Base-by-base conservation (phyloP, 2,888 invertebrate species). In the Agrenia bidenticulata region DNA sequence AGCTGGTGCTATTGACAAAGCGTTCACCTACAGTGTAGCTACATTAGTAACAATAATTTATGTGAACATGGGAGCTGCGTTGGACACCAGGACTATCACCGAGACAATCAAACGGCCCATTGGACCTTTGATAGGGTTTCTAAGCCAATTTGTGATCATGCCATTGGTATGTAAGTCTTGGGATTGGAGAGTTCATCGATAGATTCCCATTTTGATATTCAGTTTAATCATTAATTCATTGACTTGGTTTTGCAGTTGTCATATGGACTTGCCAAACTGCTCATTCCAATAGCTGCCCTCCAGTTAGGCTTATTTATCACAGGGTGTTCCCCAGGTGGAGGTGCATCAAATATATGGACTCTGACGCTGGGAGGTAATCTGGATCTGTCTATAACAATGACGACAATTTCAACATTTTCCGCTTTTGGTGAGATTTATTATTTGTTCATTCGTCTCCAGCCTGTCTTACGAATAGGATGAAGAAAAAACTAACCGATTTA, bases 291-390 rank as follows among this genome's bases (percentile, higher is more conserved):
- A 58, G 83, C 85, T 1, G 85, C 85, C 74, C 85, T 94, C 85
- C 88, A 89, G 54, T 80, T 94, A 73, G 94, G 94, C 2, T 84
- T 94, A 80, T 94, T 94, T 81, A 91, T 92, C 80, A 90, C 92
- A 0, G 94, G 94, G 0, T 90, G 92, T 21, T 88, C 91, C 2
- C 94, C 94, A 0, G 91, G 89, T n/a, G 94, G 98, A 0, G 97
- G 96, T 0, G 94, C 95, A 26, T 95, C 95, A 55, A 98, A 98
- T 80, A 92, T 96, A 77, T 98, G 96, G 94, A 90, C 94, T 0
- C 88, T 91, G 71, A 85, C 97, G 17, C 83, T 98, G 1, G 90
- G 89, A 2, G 97, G 94, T 2, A 97, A 98, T 81, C 85, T 97
- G 5, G 90, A 94, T 79, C 83, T 98, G 45, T 95, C 95, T 0